phyloP scores from a whole-genome alignment of 37 sponge, comb jelly and placozoan species.

The Chondrosia reniformis region DNA sequence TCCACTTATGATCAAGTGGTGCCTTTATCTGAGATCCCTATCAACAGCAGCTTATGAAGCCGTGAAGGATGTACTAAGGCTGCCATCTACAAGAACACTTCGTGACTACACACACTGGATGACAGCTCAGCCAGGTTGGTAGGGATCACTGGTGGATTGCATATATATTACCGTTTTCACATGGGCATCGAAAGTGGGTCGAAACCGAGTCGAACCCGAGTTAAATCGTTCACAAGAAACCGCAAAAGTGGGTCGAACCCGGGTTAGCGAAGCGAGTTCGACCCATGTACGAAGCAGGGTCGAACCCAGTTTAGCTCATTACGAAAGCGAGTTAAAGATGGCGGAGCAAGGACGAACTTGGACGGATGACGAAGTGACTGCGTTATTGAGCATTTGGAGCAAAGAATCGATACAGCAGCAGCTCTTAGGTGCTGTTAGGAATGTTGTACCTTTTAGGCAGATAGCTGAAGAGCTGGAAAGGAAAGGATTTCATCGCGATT shows the following conservation, averaged over 20 bases:
- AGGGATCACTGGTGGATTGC: too few relatives aligned
- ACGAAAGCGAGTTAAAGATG: too few relatives aligned
- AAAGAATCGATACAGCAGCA: too few relatives aligned
- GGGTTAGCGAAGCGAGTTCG: constrained; percentile 8
- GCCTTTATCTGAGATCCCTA: not conserved
- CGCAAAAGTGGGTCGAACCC: constrained; percentile 18
- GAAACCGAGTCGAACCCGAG: constrained; percentile 2
- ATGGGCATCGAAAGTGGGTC: not conserved
- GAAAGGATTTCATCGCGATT: too few relatives aligned
- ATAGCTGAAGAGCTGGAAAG: too few relatives aligned
- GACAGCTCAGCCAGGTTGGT: not conserved
- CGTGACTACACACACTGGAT: not conserved
- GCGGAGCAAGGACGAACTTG: too few relatives aligned
- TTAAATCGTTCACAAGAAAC: not conserved
- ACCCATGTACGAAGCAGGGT: not conserved
- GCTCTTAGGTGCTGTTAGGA: too few relatives aligned
- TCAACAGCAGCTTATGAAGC: too few relatives aligned
- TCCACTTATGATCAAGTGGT: not conserved
- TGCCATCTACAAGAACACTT: not conserved
- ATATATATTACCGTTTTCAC: constrained; percentile 12
- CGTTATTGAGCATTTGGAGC: too few relatives aligned
- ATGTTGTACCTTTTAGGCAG: too few relatives aligned
- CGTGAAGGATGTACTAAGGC: not conserved
- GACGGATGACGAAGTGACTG: too few relatives aligned
- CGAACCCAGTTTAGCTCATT: not conserved